Evolutionary conservation across 2,113 vertebrate genomes (phyloP), one percentile per base, ranked within the genome.

Genomic region (Corvus cornix): DNA sequence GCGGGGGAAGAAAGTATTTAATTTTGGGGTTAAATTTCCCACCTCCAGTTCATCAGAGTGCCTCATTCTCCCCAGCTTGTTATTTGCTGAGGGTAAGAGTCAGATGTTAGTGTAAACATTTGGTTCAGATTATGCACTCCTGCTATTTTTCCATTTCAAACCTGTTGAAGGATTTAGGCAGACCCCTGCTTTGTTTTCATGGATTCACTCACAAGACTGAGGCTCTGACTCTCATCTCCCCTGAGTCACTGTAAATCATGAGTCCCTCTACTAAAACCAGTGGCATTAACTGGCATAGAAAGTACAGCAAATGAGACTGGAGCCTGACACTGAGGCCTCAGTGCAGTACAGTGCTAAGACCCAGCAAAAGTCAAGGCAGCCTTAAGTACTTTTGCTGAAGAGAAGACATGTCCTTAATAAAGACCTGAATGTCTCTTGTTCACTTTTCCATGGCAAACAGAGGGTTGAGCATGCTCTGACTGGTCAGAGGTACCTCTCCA

Each of bases 201-300:
- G 27, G 63, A 83, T 85, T 69, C 67, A 35, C 63, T 89, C 53
- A 53, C 59, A 74, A 94, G 89, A 88, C 9, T 9, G 28, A 95
- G 91, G 84, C 58, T 91, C 67, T 68, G 79, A 97, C 94, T 74
- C 96, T 97, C 91, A 95, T 75, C 90, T 70, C 74, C 26, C 37
- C 46, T 0, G 3, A 43, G 59, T 23, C 60, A 43, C 55, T 55
- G 46, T 48, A 91, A 48, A 87, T 63, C 63, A 88, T 68, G 43
- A 95, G 48, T n/a, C 16, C 6, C 64, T 83, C 37, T 41, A 19
- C 46, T 55, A 80, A 93, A 92, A 83, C 39, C 79, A 70, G 39
- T 41, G 43, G 87, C 67, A 72, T 62, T 73, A 87, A 75, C 44
- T 49, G 53, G 62, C 30, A 46, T 2, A 81, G 62, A 44, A 78